Evolutionary conservation across 2,888 invertebrate species (phyloP).

Genomic region (Caenorhabditis sinica): DNA sequence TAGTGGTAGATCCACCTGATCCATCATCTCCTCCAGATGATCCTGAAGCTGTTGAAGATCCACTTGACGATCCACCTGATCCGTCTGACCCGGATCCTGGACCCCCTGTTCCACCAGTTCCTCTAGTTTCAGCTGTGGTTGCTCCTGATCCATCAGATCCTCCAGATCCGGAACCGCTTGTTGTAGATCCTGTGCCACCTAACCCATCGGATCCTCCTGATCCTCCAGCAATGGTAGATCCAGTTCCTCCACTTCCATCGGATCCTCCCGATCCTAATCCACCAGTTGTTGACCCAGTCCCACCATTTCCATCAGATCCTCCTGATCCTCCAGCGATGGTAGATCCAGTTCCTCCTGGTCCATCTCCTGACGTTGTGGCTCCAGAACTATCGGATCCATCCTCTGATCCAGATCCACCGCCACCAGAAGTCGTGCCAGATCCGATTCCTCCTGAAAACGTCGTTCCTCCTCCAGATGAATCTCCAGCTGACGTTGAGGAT

Average conservation of each 20-base stretch:
- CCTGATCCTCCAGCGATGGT: neutral
- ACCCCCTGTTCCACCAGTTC: neutral
- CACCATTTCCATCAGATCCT: neutral
- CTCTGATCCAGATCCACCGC: neutral
- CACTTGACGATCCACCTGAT: neutral
- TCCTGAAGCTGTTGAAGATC: neutral
- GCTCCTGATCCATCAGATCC: neutral
- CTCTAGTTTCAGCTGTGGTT: neutral
- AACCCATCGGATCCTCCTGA: neutral
- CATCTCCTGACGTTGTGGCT: neutral
- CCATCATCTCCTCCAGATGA: neutral
- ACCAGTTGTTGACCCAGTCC: neutral
- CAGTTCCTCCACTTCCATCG: neutral
- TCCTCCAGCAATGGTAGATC: neutral
- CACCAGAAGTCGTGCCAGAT: neutral
- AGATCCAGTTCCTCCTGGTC: neutral
- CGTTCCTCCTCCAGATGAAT: neutral
- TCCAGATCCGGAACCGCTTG: neutral
- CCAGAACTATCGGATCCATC: neutral
- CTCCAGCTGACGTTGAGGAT: neutral
- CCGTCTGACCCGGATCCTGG: slow-evolving; percentile 8
- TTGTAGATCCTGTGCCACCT: slow-evolving; percentile 3
- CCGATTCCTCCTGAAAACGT: neutral
- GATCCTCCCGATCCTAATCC: neutral
- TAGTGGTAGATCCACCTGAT: neutral